Conservation (phyloP, 2,113 vertebrate species). For the Sinocyclocheilus anshuiensis region DNA sequence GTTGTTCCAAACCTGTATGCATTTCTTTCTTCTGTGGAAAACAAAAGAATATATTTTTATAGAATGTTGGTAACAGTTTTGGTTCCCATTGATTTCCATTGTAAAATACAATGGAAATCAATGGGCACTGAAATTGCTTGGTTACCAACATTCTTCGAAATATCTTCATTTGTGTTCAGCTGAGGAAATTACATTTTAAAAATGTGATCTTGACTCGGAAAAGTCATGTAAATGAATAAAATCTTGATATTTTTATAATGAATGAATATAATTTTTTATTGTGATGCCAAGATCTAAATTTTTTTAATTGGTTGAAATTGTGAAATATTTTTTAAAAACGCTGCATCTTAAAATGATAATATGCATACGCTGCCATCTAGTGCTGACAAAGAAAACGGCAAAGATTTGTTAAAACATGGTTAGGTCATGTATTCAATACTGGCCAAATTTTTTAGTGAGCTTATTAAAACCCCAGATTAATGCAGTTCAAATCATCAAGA, state of each 20-base stretch:
- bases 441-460: background rate
- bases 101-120: no score
- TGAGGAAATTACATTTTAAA: background rate
- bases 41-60: no score
- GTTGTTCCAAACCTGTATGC: no score
- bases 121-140: no score
- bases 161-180: background rate
- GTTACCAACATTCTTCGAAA: background rate
- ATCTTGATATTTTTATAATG: no score
- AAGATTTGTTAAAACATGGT: background rate
- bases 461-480: background rate
- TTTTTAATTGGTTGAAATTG: no score
- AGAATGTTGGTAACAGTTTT: no score
- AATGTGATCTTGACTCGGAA: background rate
- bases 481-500: background rate
- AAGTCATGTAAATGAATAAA: no score
- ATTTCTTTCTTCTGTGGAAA: no score
- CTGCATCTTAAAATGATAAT: background rate
- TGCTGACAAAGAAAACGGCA: constrained; percentile 44
- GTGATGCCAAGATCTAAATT: background rate
- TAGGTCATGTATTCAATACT: background rate
- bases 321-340: background rate
- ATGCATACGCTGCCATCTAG: constrained; percentile 66
- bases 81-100: no score
- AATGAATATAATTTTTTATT: no score